Conservation (phyloP, 2,797 vertebrate species). For the Lepus townsendii region DNA sequence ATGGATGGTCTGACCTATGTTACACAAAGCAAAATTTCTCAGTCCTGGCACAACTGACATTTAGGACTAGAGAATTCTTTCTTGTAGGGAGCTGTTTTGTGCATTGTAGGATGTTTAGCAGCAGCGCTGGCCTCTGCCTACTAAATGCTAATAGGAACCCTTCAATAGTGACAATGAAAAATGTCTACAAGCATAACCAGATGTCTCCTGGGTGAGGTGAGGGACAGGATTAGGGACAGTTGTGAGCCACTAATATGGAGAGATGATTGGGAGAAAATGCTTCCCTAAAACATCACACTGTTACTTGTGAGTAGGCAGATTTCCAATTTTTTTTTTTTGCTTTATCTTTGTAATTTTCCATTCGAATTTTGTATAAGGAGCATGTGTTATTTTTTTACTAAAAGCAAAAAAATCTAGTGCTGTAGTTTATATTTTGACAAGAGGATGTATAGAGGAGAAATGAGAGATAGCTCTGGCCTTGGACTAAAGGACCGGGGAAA, state of each 20-base stretch:
- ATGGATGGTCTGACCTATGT: not conserved
- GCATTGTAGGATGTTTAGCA: not conserved
- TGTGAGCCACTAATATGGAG: not conserved
- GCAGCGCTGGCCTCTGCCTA: not conserved
- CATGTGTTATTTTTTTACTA: not conserved
- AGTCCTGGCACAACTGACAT: not conserved
- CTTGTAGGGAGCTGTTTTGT: not conserved
- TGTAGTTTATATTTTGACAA: not conserved
- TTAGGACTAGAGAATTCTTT: not conserved
- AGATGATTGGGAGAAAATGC: not conserved
- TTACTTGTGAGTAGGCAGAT: not conserved
- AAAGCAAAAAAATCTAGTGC: not conserved
- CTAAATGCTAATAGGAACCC: not conserved
- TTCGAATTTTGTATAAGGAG: slow-evolving; percentile 26
- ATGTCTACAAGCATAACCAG: not conserved
- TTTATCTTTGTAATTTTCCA: slow-evolving; percentile 5
- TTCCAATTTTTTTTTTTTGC: not conserved
- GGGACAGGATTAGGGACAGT: not conserved
- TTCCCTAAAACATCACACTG: not conserved
- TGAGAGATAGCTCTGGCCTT: not conserved
- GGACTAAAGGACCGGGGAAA: not conserved
- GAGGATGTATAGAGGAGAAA: not conserved
- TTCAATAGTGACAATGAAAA: not conserved
- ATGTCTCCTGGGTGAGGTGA: not conserved
- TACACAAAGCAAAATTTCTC: not conserved